phyloP scores from a whole-genome alignment of 2,888 invertebrate species.

The Neocrepidodera transversa region DNA sequence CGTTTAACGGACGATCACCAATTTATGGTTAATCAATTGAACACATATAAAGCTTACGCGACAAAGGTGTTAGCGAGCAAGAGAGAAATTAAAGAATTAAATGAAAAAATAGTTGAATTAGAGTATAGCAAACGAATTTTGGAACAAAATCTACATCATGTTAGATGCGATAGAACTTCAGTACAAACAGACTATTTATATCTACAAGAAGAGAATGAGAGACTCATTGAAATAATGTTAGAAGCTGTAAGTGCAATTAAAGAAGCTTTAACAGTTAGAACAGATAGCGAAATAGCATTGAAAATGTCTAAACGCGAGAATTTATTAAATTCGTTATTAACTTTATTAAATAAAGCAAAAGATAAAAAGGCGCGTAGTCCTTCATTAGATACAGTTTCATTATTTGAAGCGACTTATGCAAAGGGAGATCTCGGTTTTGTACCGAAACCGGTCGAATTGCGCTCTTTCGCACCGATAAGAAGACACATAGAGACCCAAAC shows the following conservation, averaged over 20 bases:
- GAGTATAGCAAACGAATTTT: conserved; percentile 50
- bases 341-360: conserved; percentile 54
- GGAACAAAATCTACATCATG: conserved; percentile 66
- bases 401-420: conserved; percentile 61
- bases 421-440: conserved; percentile 74
- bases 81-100: conserved; percentile 39
- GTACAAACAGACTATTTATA: conserved; percentile 60
- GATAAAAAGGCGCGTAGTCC: conserved; percentile 56
- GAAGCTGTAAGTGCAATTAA: conserved; percentile 69
- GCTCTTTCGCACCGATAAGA: conserved; percentile 49
- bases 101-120: conserved; percentile 35
- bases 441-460: conserved; percentile 61
- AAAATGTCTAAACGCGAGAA: conserved; percentile 64
- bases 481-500: conserved; percentile 50
- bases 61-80: conserved; percentile 33
- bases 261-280: conserved; percentile 64
- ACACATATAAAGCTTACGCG: conserved; percentile 39
- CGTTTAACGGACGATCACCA: conserved; percentile 61
- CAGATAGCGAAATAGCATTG: conserved; percentile 60
- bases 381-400: conserved; percentile 59
- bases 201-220: conserved; percentile 63
- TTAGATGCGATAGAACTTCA: conserved; percentile 61
- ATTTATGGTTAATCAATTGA: conserved; percentile 37
- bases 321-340: conserved; percentile 60
- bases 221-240: conserved; percentile 66